phyloP scores from a whole-genome alignment of 2,113 vertebrate species.

The Dromiciops gliroides region DNA sequence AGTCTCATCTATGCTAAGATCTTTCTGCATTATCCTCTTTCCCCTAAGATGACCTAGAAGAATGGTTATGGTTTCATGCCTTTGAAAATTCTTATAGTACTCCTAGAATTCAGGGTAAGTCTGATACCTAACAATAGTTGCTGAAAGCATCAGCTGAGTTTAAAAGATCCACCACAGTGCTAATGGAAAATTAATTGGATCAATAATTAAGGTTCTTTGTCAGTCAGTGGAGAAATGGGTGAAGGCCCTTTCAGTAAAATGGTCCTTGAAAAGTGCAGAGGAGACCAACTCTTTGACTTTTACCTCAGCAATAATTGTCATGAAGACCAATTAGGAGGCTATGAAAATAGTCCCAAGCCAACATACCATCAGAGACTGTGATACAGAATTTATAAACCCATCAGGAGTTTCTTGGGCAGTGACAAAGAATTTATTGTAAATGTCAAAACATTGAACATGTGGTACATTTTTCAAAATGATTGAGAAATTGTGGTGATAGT shows the following conservation, averaged over 20 bases:
- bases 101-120: neutral
- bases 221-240: neutral
- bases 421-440: neutral
- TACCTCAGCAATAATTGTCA: neutral
- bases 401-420: neutral
- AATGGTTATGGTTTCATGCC: neutral
- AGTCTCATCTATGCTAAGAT: neutral
- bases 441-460: neutral
- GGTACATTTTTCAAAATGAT: neutral
- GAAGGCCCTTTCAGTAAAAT: neutral
- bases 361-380: neutral
- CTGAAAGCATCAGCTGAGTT: neutral
- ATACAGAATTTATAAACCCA: neutral
- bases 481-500: neutral
- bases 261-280: neutral
- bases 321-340: neutral
- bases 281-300: neutral
- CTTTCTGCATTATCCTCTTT: neutral
- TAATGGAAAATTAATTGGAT: neutral
- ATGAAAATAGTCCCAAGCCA: neutral
- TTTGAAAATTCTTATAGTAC: neutral
- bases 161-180: neutral
- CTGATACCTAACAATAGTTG: neutral
- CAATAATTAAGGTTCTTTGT: neutral
- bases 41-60: neutral